A percentile compares a stretch with the other conserved stretches of the same genome.
Conservation (phyloP, 2,113 vertebrate genomes). For the Bubalus kerabau region DNA sequence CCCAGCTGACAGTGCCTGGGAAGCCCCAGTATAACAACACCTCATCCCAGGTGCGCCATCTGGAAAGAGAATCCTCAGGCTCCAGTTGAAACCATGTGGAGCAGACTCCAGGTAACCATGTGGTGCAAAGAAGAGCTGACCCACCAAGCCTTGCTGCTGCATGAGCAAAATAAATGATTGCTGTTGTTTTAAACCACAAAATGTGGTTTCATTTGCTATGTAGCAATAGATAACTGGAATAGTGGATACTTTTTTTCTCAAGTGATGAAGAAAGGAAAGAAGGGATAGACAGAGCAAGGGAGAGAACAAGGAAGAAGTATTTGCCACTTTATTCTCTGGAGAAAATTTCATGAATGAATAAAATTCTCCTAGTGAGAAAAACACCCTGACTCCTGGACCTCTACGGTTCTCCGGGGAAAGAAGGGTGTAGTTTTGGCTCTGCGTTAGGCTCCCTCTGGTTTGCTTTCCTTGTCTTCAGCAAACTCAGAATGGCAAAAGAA, state of each 20-base stretch:
- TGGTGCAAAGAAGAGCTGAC: neutral
- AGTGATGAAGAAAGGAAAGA: neutral
- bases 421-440: neutral
- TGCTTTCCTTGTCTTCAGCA: neutral
- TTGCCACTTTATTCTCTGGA: neutral
- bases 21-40: neutral
- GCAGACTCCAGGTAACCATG: neutral
- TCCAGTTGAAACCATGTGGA: neutral
- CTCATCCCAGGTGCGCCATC: rapidly evolving
- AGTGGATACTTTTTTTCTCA: neutral
- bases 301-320: neutral
- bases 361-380: neutral
- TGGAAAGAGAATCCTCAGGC: neutral
- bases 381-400: neutral
- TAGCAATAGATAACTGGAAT: neutral
- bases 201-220: neutral
- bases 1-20: neutral
- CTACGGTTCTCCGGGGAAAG: neutral
- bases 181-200: neutral
- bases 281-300: neutral
- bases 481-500: neutral
- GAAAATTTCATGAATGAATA: neutral
- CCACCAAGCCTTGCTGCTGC: neutral
- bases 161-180: neutral
- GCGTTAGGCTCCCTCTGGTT: neutral